Conservation (phyloP, 2,888 invertebrate species). For the Sussaba pulchella region DNA sequence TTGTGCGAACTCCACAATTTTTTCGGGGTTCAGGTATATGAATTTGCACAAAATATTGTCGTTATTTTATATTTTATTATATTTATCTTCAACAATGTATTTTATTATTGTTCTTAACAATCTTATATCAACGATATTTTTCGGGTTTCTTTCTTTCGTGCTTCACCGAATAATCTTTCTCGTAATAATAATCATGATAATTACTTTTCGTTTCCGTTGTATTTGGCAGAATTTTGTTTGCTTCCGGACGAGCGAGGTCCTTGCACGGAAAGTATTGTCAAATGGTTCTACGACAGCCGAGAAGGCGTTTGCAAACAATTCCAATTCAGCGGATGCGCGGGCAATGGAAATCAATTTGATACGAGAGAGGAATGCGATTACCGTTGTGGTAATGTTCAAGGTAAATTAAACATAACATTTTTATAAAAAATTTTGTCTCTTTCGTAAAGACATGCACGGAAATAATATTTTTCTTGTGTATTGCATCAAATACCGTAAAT, state of each 20-base stretch:
- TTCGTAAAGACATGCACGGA: background rate
- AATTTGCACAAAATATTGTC: too few relatives aligned
- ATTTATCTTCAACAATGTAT: too few relatives aligned
- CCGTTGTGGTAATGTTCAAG: conserved; percentile 88
- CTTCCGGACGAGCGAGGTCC: conserved; percentile 88
- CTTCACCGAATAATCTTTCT: background rate
- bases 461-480: too few relatives aligned
- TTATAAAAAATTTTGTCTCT: conserved; percentile 29
- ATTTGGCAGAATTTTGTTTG: conserved; percentile 88
- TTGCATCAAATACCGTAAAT: too few relatives aligned
- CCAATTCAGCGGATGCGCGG: conserved; percentile 92
- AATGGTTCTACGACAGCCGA: conserved; percentile 90
- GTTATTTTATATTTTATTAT: too few relatives aligned
- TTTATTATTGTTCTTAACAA: too few relatives aligned
- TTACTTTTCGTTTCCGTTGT: background rate
- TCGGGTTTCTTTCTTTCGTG: too few relatives aligned
- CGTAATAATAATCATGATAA: too few relatives aligned
- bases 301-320: conserved; percentile 92
- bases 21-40: too few relatives aligned
- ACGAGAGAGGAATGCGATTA: conserved; percentile 89
- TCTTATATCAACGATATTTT: too few relatives aligned
- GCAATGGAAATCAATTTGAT: conserved; percentile 92
- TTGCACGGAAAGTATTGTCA: conserved; percentile 86
- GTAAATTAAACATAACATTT: conserved; percentile 76
- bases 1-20: background rate